Evolutionary conservation across 2,888 invertebrate genomes (phyloP).

Genomic region (Cryptus armator): DNA sequence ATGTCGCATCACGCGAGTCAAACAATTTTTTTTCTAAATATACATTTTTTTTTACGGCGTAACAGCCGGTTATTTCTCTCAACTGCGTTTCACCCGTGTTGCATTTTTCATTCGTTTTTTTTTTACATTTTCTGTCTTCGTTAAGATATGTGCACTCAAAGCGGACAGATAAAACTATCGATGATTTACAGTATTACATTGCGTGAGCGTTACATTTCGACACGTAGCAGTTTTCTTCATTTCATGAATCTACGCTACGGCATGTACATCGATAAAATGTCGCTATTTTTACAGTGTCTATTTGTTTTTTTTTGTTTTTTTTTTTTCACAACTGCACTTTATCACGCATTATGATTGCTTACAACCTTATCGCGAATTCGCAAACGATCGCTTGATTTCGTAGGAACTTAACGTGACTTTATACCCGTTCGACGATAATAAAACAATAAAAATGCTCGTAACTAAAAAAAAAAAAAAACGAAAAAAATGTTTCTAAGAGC

Average conservation of each 20-base stretch:
- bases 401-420: constrained; percentile 52
- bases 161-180: constrained; percentile 26
- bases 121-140: constrained; percentile 9
- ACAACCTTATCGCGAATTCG: constrained; percentile 18
- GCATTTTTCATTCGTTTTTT: constrained; percentile 9
- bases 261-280: constrained; percentile 22
- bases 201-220: constrained; percentile 10
- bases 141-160: constrained; percentile 34
- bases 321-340: constrained; percentile 15
- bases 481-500: constrained; percentile 15
- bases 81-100: constrained; percentile 14
- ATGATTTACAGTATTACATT: neutral
- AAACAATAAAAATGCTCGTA: constrained; percentile 1
- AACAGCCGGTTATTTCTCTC: constrained; percentile 31
- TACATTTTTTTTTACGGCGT: constrained; percentile 2
- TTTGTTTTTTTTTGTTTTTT: neutral
- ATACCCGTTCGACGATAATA: neutral
- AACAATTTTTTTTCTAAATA: constrained; percentile 27
- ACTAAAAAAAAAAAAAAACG: neutral
- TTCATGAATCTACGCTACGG: constrained; percentile 25
- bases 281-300: neutral
- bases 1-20: constrained; percentile 1
- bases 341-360: constrained; percentile 34
- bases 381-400: constrained; percentile 24
- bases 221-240: constrained; percentile 12